These are phyloP conservation scores for Lepisosteus osseus DNA, from an alignment of 2,113 vertebrate species.

Conservation along the genomic window DNA sequence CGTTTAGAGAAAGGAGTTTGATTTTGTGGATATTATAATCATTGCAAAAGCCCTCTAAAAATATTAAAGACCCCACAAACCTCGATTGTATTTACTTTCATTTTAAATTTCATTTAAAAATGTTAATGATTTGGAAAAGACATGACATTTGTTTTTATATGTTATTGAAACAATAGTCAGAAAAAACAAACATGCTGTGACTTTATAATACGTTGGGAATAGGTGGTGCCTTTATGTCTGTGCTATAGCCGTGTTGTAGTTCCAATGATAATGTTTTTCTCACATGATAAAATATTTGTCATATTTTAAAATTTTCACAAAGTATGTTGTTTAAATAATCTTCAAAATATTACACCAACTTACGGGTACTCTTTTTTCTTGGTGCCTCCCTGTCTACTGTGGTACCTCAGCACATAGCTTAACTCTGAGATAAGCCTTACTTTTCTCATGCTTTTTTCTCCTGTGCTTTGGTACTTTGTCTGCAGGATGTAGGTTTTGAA, in stretches of 20 bases:
- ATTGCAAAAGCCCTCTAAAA: conserved; percentile 20
- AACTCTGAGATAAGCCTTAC: conserved; percentile 87
- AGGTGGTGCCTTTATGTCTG: conserved; percentile 98
- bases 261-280: conserved; percentile 87
- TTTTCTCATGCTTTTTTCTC: conserved; percentile 68
- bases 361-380: conserved; percentile 60
- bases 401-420: conserved; percentile 96
- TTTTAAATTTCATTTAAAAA: not conserved
- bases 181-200: not conserved
- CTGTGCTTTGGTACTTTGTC: conserved; percentile 72
- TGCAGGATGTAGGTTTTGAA: conserved; percentile 80
- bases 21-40: conserved; percentile 28
- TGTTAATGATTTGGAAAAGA: not conserved
- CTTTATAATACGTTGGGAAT: conserved; percentile 60
- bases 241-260: conserved; percentile 70
- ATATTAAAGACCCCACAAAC: conserved; percentile 1
- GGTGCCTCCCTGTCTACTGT: conserved; percentile 93
- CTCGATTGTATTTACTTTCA: not conserved
- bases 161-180: conserved; percentile 10
- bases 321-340: conserved; percentile 64
- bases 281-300: conserved; percentile 90
- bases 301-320: conserved; percentile 56
- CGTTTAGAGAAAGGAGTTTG: conserved; percentile 54
- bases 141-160: not conserved
- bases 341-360: conserved; percentile 47